Base-by-base conservation (phyloP, 2,888 invertebrate species). In the Ichneumoninae sp. region DNA sequence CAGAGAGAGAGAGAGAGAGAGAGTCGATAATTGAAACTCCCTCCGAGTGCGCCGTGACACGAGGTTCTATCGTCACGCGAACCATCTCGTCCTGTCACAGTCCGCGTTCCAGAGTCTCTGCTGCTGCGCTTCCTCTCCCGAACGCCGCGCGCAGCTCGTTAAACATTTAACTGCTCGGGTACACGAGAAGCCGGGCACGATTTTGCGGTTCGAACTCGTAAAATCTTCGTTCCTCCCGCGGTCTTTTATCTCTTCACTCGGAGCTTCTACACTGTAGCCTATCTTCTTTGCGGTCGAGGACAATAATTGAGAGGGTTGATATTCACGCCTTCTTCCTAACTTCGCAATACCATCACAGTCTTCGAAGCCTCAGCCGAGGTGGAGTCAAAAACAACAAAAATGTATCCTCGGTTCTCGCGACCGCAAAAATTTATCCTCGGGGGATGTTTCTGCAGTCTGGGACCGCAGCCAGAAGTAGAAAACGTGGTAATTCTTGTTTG, bases 141-240 rank as follows among this genome's bases (percentile, higher is more conserved):
- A 54, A 44, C 50, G 66, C 44, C 33, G 33, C 30, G 33, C 30
- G 16, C 68, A n/a, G 79, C 83, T 83, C 83, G 83, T 83, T 83
- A 83, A 83, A 79, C 70, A 80, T 80, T 83, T 83, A 83, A 83
- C 79, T 80, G 75, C 83, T 69, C 33, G 50, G 72, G 60, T 75
- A 69, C 74, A 70, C 79, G 78, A 69, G 66, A 83, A 69, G 71
- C 69, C 57, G 54, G 65, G 72, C 85, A 75, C 87, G 86, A 88
- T 87, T 87, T 86, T 89, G 88, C 79, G 87, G 88, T 88, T 83
- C 44, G 81, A 85, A 86, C 86, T 86, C 87, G 85, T 84, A 80
- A 86, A 88, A 86, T 85, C 83, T 83, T 75, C 79, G 57, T 65
- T 47, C 40, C 47, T 81, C 70, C 54, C 62, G 33, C 60, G 36